These are phyloP conservation scores for Puffinus mauretanicus DNA, from an alignment of 2,113 vertebrate genomes.

Conservation along the genomic window DNA sequence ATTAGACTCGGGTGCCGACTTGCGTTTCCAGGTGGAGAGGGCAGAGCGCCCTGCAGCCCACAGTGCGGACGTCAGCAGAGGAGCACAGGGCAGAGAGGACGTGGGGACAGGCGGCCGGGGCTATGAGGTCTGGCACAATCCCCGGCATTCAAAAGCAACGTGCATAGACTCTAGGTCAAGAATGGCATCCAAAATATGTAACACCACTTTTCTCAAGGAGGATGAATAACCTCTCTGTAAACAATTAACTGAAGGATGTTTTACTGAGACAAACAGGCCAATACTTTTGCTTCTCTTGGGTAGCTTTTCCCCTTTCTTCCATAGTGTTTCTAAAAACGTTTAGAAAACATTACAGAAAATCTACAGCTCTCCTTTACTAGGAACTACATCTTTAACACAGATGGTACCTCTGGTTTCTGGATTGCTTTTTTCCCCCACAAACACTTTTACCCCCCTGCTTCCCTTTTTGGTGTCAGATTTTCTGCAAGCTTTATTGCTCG, in stretches of 20 bases:
- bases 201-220: not conserved
- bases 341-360: not conserved
- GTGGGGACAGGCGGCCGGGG: rapidly evolving
- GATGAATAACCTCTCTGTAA: not conserved
- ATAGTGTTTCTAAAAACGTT: not conserved
- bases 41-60: not conserved
- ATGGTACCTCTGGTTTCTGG: not conserved
- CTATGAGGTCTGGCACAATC: not conserved
- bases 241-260: not conserved
- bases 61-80: not conserved
- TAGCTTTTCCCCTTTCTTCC: not conserved
- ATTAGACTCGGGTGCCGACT: not conserved
- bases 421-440: not conserved
- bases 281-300: not conserved
- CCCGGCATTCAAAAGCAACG: not conserved
- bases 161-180: not conserved
- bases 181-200: not conserved
- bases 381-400: not conserved
- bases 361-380: not conserved
- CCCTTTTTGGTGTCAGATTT: not conserved
- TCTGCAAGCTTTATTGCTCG: not conserved
- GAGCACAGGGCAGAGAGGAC: not conserved
- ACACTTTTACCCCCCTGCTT: rapidly evolving
- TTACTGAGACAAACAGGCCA: not conserved
- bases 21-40: not conserved